Evolutionary conservation across 2,113 vertebrate genomes (phyloP).

Genomic region (Rhizomys pruinosus): DNA sequence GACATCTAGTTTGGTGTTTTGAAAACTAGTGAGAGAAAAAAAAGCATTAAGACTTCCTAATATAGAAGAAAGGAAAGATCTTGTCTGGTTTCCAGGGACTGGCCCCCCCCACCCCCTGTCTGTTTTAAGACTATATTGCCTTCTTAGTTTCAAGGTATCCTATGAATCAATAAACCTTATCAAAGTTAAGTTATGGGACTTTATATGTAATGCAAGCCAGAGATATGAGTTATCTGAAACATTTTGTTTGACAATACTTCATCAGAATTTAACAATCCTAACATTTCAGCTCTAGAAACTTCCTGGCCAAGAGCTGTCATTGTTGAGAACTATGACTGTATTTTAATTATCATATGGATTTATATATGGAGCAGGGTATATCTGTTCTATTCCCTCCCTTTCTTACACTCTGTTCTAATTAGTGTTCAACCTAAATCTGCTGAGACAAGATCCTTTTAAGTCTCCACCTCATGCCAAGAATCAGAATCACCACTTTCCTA

Average conservation of each 20-base stretch:
- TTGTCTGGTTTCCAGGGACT: neutral
- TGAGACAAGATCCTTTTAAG: constrained; percentile 65
- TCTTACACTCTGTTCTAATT: constrained; percentile 66
- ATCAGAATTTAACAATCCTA: neutral
- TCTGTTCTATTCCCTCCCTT: neutral
- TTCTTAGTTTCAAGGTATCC: constrained; percentile 39
- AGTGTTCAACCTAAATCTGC: constrained; percentile 67
- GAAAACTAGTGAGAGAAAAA: neutral
- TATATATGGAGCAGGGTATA: neutral
- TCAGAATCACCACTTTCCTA: constrained; percentile 65
- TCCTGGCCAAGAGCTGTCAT: constrained; percentile 30
- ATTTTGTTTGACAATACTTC: constrained; percentile 21
- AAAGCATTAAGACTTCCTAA: neutral
- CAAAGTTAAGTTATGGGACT: neutral
- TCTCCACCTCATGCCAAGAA: constrained; percentile 66
- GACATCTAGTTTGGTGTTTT: neutral
- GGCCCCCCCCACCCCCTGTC: fast-evolving
- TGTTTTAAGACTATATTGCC: neutral
- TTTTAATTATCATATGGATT: constrained; percentile 64
- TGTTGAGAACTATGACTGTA: neutral
- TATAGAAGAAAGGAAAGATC: neutral
- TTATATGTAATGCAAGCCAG: neutral
- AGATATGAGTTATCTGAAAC: neutral
- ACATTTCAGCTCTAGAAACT: neutral
- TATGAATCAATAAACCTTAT: neutral